Evolutionary conservation across 2,113 vertebrate species (phyloP).

Genomic region (Tupaia chinensis): DNA sequence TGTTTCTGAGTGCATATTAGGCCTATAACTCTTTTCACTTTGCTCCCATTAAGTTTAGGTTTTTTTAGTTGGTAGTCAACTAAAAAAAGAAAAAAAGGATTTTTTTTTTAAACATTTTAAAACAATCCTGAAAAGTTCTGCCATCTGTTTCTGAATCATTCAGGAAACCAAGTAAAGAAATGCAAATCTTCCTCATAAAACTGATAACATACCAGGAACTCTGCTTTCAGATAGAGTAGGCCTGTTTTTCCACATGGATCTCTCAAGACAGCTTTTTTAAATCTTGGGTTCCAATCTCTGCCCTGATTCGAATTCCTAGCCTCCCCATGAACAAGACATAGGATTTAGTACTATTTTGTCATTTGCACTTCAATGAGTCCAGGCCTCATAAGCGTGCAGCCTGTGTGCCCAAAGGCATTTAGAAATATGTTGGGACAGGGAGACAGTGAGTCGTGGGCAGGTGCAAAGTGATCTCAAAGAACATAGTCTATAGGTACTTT

Average conservation of each 20-base stretch:
- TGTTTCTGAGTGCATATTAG: background rate
- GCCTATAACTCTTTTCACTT: background rate
- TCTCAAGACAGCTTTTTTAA: background rate
- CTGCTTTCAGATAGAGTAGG: background rate
- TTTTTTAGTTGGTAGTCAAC: background rate
- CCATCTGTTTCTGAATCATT: constrained; percentile 61
- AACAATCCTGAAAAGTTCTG: constrained; percentile 48
- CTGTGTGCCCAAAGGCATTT: background rate
- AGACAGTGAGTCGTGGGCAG: background rate
- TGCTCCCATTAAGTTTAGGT: background rate
- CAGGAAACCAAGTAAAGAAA: constrained; percentile 48
- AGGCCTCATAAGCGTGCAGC: background rate
- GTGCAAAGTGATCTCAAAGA: background rate
- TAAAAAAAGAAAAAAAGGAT: background rate
- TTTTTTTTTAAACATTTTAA: constrained; percentile 16
- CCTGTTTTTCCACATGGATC: background rate
- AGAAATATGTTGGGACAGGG: background rate
- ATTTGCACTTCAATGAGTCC: background rate
- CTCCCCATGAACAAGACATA: background rate
- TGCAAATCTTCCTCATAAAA: constrained; percentile 46
- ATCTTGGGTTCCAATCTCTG: background rate
- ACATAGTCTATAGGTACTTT: background rate
- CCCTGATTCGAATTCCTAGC: background rate
- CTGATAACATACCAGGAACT: background rate
- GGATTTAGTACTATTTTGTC: background rate